These are phyloP conservation scores for Aleiodes leptofemur DNA, from an alignment of 2,888 invertebrate genomes.

Conservation along the genomic window DNA sequence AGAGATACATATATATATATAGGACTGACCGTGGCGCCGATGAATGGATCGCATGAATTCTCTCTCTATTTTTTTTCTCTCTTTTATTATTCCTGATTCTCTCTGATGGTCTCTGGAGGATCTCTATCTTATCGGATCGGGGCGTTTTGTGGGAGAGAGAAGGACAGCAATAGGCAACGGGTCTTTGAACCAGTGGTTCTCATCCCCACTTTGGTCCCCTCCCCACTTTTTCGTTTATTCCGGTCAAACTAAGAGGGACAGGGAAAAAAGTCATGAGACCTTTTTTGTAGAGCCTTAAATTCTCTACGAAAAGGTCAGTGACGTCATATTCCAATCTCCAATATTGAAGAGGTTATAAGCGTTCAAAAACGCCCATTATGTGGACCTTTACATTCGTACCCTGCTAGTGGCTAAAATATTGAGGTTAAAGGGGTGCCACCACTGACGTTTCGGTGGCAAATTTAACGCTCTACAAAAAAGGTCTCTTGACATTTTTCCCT, in stretches of 20 bases:
- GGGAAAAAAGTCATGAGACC: too few relatives aligned
- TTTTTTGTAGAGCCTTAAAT: too few relatives aligned
- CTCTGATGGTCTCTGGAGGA: conserved; percentile 54
- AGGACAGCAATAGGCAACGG: conserved; percentile 55
- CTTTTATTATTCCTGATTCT: conserved; percentile 14
- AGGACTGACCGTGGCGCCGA: conserved; percentile 60
- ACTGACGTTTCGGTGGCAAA: too few relatives aligned
- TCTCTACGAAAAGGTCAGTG: too few relatives aligned
- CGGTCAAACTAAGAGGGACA: too few relatives aligned
- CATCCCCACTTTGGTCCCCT: conserved; percentile 47
- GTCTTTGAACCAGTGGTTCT: conserved; percentile 66
- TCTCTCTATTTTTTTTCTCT: not conserved
- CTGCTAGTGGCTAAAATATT: too few relatives aligned
- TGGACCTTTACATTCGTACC: too few relatives aligned
- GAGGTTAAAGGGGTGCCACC: too few relatives aligned
- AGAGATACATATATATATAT: not conserved
- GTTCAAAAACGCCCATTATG: not conserved
- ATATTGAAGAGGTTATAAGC: not conserved
- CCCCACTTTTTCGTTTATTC: too few relatives aligned
- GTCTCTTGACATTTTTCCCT: too few relatives aligned
- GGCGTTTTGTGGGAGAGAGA: conserved; percentile 23
- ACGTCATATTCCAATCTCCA: too few relatives aligned
- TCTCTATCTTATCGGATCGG: conserved; percentile 70
- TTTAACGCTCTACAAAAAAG: too few relatives aligned
- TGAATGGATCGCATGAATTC: conserved; percentile 61